phyloP scores from a whole-genome alignment of 35 echinoderm and acorn worm species.

The Diadema setosum region DNA sequence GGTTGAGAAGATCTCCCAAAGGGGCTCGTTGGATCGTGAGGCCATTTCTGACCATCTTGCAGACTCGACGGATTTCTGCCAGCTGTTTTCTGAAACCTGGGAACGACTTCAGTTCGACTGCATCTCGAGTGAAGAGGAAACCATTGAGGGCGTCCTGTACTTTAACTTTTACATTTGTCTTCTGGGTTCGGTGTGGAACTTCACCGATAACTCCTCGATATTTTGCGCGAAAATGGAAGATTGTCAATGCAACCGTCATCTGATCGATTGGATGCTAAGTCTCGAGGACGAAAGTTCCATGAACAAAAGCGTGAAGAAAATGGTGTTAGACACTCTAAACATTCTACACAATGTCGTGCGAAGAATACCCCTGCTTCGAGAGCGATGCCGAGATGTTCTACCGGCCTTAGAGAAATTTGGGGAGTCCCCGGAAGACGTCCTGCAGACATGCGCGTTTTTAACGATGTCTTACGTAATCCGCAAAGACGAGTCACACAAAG shows the following conservation, averaged over 20 bases:
- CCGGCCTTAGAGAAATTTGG: conserved; percentile 17
- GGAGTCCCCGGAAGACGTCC: conserved; percentile 34
- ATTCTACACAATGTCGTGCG: conserved; percentile 70
- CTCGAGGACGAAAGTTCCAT: conserved; percentile 29
- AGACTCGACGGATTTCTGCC: too few species aligned
- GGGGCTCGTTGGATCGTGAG: too few species aligned
- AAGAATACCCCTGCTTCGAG: not conserved
- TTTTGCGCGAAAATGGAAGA: conserved; percentile 23
- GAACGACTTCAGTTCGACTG: too few species aligned
- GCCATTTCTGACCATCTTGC: too few species aligned
- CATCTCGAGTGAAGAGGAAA: too few species aligned
- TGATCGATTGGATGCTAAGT: conserved; percentile 47
- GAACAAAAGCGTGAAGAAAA: conserved; percentile 31
- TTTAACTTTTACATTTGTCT: not conserved
- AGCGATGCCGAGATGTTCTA: not conserved
- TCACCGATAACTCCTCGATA: conserved; percentile 47
- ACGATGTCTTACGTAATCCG: conserved; percentile 67
- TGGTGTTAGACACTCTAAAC: conserved; percentile 53
- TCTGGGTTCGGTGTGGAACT: conserved; percentile 53
- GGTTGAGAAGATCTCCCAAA: too few species aligned
- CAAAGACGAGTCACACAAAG: conserved; percentile 58
- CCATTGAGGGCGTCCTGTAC: too few species aligned
- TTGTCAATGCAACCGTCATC: not conserved
- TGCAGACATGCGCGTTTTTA: conserved; percentile 51
- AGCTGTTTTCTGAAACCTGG: too few species aligned